These are phyloP conservation scores for Latheticus oryzae DNA, from an alignment of 2,888 invertebrate species.

Conservation along the genomic window DNA sequence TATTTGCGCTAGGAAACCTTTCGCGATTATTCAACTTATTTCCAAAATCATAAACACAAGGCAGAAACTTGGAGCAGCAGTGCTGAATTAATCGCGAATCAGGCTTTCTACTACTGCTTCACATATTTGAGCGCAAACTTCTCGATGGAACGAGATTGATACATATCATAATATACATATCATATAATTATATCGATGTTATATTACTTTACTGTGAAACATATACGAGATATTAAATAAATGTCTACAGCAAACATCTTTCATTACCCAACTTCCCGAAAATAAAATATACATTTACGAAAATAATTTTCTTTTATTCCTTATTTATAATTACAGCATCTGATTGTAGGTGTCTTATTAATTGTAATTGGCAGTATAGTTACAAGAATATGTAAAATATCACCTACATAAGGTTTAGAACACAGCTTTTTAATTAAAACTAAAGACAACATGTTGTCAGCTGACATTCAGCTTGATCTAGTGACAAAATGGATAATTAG, in stretches of 20 bases:
- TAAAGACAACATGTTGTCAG: slow-evolving; percentile 54
- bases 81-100: slow-evolving; percentile 46
- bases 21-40: slow-evolving; percentile 38
- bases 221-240: slow-evolving; percentile 62
- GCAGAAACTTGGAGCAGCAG: slow-evolving; percentile 26
- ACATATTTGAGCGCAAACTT: slow-evolving; percentile 45
- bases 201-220: slow-evolving; percentile 60
- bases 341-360: slow-evolving; percentile 16
- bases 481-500: slow-evolving; percentile 65
- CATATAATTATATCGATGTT: slow-evolving; percentile 63
- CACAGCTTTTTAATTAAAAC: slow-evolving; percentile 29
- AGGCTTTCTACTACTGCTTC: slow-evolving; percentile 46
- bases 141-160: slow-evolving; percentile 57
- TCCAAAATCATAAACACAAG: slow-evolving; percentile 11
- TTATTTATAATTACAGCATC: slow-evolving; percentile 26
- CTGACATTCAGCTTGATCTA: slow-evolving; percentile 53
- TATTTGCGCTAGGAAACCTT: slow-evolving; percentile 47
- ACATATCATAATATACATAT: slow-evolving; percentile 65
- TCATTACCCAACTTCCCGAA: slow-evolving; percentile 13
- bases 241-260: slow-evolving; percentile 63
- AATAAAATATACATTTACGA: not conserved
- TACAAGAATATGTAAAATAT: slow-evolving; percentile 9
- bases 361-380: slow-evolving; percentile 1
- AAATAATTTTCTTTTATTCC: slow-evolving; percentile 15
- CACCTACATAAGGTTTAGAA: slow-evolving; percentile 24